Evolutionary conservation across 2,113 vertebrate species (phyloP).

Genomic region (Psammodynastes pulverulentus): DNA sequence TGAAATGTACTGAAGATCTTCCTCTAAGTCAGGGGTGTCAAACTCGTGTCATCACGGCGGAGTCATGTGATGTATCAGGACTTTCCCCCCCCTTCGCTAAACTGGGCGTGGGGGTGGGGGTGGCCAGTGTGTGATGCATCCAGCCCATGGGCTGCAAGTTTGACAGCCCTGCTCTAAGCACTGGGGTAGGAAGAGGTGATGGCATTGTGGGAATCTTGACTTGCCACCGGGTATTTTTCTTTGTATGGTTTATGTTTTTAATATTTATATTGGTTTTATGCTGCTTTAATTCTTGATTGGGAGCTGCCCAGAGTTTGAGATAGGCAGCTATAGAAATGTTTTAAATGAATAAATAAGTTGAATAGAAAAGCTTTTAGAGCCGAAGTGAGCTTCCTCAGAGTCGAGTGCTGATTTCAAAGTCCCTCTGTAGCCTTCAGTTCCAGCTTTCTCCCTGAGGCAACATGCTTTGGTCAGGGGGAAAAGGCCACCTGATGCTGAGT

Average conservation of each 20-base stretch:
- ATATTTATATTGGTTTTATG: background rate
- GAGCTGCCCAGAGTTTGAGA: background rate
- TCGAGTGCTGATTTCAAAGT: background rate
- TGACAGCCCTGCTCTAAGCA: background rate
- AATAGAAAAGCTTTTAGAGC: background rate
- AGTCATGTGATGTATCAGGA: too few relatives aligned
- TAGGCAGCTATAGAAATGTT: background rate
- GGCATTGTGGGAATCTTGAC: background rate
- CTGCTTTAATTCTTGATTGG: background rate
- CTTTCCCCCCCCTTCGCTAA: too few relatives aligned
- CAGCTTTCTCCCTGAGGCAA: background rate
- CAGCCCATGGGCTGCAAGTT: accelerated
- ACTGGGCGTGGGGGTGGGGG: too few relatives aligned
- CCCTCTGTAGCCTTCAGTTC: background rate
- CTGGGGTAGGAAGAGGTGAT: background rate
- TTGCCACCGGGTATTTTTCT: background rate
- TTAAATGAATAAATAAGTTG: background rate
- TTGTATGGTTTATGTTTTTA: background rate
- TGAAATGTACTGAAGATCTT: background rate
- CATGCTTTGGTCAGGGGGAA: background rate
- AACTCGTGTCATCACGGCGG: accelerated
- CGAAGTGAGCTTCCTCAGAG: background rate
- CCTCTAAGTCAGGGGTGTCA: background rate
- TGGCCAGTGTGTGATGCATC: too few relatives aligned
- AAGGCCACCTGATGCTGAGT: background rate